Conservation (phyloP, 2,888 invertebrate genomes). For the Acanthosepion pharaonis region DNA sequence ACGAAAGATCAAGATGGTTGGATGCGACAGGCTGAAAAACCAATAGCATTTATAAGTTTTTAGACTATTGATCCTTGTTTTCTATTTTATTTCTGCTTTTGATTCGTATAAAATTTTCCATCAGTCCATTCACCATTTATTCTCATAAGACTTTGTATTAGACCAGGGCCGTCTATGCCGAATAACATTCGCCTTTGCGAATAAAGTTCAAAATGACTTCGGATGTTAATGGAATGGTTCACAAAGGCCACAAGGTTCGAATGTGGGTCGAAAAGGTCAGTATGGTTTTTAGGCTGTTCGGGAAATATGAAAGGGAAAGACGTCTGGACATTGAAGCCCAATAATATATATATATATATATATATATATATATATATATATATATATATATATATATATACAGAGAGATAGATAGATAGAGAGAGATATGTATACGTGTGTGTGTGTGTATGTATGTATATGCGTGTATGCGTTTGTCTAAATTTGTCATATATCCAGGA, state of each 20-base stretch:
- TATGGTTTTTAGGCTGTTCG: background rate
- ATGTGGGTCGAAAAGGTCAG: background rate
- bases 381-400: background rate
- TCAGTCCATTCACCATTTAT: background rate
- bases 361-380: background rate
- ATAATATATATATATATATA: background rate
- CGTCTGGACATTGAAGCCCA: background rate
- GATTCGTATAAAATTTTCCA: background rate
- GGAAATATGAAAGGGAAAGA: background rate
- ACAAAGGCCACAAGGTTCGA: background rate
- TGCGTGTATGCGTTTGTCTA: too few species aligned
- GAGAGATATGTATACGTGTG: background rate
- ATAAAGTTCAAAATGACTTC: background rate
- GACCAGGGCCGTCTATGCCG: background rate
- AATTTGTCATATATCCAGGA: too few species aligned
- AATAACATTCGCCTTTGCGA: background rate
- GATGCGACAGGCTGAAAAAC: background rate
- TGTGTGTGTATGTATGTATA: background rate
- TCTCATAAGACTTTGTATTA: background rate
- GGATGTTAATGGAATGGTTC: background rate
- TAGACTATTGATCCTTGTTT: conserved; percentile 12
- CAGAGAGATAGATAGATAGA: background rate
- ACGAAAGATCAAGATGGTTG: background rate
- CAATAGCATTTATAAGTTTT: background rate
- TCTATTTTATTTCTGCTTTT: background rate